Evolutionary conservation across 2,113 vertebrate species (phyloP).

Genomic region (Corythaeola cristata): DNA sequence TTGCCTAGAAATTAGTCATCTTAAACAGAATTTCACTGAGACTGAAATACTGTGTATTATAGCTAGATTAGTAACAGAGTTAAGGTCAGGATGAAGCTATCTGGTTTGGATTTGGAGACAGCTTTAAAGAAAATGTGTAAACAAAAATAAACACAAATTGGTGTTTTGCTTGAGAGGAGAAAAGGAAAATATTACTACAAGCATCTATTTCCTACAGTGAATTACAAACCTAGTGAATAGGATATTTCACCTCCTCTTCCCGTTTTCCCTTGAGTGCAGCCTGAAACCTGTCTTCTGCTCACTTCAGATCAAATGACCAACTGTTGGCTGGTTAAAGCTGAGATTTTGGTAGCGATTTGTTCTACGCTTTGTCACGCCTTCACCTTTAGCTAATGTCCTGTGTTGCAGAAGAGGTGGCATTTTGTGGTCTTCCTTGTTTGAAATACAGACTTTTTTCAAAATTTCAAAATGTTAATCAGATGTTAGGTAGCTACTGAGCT

Average conservation of each 20-base stretch:
- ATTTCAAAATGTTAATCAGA: not conserved
- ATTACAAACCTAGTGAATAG: not conserved
- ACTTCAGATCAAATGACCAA: not conserved
- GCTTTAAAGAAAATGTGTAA: not conserved
- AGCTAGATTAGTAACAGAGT: not conserved
- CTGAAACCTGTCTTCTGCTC: not conserved
- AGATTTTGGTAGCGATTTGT: not conserved
- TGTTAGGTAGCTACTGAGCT: not conserved
- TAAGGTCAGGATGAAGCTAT: not conserved
- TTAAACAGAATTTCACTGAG: not conserved
- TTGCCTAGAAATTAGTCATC: not conserved
- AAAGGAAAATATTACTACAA: not conserved
- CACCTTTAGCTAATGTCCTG: not conserved
- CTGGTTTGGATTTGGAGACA: not conserved
- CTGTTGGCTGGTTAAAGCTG: not conserved
- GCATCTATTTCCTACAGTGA: not conserved
- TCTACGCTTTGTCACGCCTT: not conserved
- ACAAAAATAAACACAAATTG: not conserved
- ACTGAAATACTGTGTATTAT: not conserved
- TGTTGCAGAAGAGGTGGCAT: slow-evolving; percentile 7
- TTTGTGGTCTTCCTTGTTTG: slow-evolving; percentile 15
- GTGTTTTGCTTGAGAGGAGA: not conserved
- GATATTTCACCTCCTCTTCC: not conserved
- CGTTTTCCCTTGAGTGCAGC: not conserved
- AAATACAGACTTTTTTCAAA: not conserved